Percentiles rank a stretch among this genome's conserved stretches.
Evolutionary conservation across 2,888 invertebrate species (phyloP).

Genomic region (Zhuqinia jingwanae): DNA sequence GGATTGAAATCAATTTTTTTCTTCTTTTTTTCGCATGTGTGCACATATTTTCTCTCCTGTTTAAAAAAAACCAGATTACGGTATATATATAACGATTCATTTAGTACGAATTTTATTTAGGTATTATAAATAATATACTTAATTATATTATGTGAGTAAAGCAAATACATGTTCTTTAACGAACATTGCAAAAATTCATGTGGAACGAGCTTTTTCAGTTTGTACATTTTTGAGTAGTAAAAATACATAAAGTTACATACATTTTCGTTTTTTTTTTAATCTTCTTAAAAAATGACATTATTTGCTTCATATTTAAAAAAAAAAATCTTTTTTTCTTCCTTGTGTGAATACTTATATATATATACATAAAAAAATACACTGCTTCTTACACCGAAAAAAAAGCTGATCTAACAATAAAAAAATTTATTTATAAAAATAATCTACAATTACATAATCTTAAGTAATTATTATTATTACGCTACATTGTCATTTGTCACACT

Average conservation of each 20-base stretch:
- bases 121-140: slow-evolving; percentile 24
- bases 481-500: neutral
- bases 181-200: slow-evolving; percentile 27
- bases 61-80: slow-evolving; percentile 3
- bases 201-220: slow-evolving; percentile 57
- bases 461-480: neutral
- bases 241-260: slow-evolving; percentile 13
- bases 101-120: slow-evolving; percentile 2
- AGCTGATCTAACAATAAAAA: slow-evolving; percentile 41
- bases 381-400: slow-evolving; percentile 27
- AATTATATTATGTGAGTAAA: neutral
- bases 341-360: neutral
- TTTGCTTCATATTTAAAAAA: neutral
- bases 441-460: slow-evolving; percentile 13
- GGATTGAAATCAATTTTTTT: neutral
- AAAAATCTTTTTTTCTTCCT: no score
- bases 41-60: slow-evolving; percentile 6
- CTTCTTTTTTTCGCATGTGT: slow-evolving; percentile 3
- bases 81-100: neutral
- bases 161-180: neutral
- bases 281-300: slow-evolving; percentile 50
- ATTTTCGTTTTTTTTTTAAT: no score
- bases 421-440: slow-evolving; percentile 12
- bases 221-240: slow-evolving; percentile 39
- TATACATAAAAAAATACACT: neutral